phyloP scores from a whole-genome alignment of 2,888 invertebrate genomes.

The Drepana falcataria region DNA sequence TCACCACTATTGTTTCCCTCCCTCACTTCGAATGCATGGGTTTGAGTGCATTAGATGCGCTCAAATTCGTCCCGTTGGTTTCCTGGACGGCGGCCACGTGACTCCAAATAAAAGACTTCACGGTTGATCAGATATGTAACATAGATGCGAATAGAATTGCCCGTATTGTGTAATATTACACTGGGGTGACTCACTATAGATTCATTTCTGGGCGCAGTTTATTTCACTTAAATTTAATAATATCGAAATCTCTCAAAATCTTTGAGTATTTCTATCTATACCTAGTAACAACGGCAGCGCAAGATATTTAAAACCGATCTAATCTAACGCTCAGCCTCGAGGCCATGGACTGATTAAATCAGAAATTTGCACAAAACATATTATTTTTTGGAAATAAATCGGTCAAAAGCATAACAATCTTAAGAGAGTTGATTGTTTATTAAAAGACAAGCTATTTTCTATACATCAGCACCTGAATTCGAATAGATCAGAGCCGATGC shows the following conservation, averaged over 20 bases:
- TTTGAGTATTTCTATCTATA: too few species aligned
- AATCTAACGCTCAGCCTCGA: too few species aligned
- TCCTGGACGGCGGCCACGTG: slow-evolving; percentile 73
- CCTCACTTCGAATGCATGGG: slow-evolving; percentile 45
- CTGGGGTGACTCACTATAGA: slow-evolving; percentile 35
- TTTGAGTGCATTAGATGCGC: slow-evolving; percentile 75
- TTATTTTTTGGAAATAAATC: too few species aligned
- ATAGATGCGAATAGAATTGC: slow-evolving; percentile 73
- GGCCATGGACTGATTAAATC: too few species aligned
- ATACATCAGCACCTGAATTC: too few species aligned
- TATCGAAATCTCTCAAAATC: not conserved
- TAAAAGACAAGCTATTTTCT: too few species aligned
- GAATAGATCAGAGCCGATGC: too few species aligned
- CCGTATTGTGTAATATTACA: slow-evolving; percentile 65
- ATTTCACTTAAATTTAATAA: slow-evolving; percentile 21
- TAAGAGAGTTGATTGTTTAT: too few species aligned
- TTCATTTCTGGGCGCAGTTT: slow-evolving; percentile 23
- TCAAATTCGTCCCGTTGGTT: slow-evolving; percentile 62
- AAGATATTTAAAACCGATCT: too few species aligned
- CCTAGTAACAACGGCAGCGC: too few species aligned
- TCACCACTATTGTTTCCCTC: slow-evolving; percentile 13
- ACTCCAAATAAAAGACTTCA: slow-evolving; percentile 72
- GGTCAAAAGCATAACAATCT: too few species aligned
- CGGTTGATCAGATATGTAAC: slow-evolving; percentile 65
- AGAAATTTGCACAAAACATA: too few species aligned